Evolutionary conservation across 1,140 invertebrate genomes (phyloP), one percentile per base, ranked within the genome.

Genomic region (Tetramorium simillimum): DNA sequence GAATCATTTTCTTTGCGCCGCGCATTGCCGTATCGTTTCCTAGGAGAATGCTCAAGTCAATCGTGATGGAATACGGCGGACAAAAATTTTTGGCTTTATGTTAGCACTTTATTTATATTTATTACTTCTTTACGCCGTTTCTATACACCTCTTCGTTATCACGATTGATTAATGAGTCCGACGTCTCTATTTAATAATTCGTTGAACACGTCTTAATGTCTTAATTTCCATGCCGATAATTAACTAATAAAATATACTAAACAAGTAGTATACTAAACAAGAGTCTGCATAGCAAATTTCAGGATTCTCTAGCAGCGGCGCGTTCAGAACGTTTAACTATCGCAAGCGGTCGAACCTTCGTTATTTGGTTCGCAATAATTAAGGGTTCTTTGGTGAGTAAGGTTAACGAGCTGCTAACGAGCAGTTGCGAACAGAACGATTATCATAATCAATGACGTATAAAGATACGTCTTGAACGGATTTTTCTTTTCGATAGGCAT

Each of bases 321-420:
- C 28, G 1, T 67, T 65, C 14, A 12, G 7, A 33, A 80, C 6
- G 14, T 40, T 40, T 21, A 67, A 18, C 7, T 63, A 53, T 69
- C 62, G 49, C 24, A 28, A 28, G 28, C 60, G 10, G 24, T 63
- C 60, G 12, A 84, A 12, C 56, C 69, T 28, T 75, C 58, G 58
- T 73, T 53, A 56, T 80, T 80, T 49, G 67, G 53, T 70, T 85
- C 58, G 37, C 49, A 53, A 72, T 91, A 93, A 92, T 93, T 92
- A 92, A 93, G 84, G 88, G 82, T 70, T 87, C 88, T 77, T 62
- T n/a, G 40, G 76, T 37, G 81, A 70, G 80, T 73, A 60, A 72
- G 63, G 81, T 90, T 93, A 93, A 93, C 92, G 90, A 93, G 91
- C 91, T 90, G 92, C 88, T 93, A 93, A 93, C 92, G 91, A 93